Conservation (phyloP, 2,113 vertebrate genomes). For the Spheniscus mendiculus region DNA sequence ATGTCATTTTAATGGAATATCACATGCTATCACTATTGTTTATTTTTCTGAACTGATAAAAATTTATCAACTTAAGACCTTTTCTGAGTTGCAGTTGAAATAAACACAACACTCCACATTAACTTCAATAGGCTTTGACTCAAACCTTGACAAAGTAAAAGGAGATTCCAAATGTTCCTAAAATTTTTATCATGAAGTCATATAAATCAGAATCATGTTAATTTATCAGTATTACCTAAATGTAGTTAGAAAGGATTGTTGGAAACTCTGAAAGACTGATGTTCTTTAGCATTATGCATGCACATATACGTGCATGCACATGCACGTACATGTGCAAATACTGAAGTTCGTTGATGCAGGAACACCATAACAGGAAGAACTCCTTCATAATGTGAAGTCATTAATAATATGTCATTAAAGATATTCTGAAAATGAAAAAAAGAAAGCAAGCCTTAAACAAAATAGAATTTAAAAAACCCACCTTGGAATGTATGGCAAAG, state of each 20-base stretch:
- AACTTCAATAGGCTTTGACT: background rate
- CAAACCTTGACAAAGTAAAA: background rate
- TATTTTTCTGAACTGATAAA: background rate
- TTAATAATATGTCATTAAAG: background rate
- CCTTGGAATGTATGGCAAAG: background rate
- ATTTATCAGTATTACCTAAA: background rate
- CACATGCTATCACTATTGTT: background rate
- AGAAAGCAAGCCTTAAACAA: background rate
- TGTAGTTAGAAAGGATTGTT: background rate
- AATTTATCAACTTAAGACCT: background rate
- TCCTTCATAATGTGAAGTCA: background rate
- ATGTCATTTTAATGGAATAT: background rate
- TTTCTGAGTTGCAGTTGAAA: background rate
- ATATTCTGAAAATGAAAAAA: background rate
- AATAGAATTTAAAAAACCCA: no score
- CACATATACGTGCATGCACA: rapidly evolving
- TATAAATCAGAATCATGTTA: background rate
- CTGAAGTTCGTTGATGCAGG: background rate
- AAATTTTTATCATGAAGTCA: background rate
- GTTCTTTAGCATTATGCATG: background rate
- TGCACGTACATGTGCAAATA: background rate
- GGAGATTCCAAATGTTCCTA: background rate
- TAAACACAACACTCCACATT: background rate
- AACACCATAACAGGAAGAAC: background rate
- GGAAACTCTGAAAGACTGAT: background rate